Evolutionary conservation across 1,140 invertebrate species (phyloP), one percentile per base, ranked within the genome.

Genomic region (Tetraneura akinire): DNA sequence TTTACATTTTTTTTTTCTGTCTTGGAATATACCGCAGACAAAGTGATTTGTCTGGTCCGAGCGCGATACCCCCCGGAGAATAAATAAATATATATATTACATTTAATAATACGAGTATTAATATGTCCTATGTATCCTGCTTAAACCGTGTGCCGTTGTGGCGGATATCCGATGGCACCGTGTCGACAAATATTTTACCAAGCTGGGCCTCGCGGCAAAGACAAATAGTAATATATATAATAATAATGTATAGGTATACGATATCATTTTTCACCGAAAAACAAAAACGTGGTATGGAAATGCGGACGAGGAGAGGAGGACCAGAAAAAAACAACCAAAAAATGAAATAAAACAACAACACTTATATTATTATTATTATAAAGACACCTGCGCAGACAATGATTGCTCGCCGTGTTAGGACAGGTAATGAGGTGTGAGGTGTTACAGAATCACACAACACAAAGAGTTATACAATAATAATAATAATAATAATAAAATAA

Each of bases 361-460:
- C 70, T 73, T 73, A 45, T 23, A 37, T 37, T 37, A 37, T 37
- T 37, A 37, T 37, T 37, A 57, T 23, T 8, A 68, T 57, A 76
- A 55, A 76, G 51, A 76, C 73, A 76, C 73, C 73, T 76, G 73
- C 73, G 73, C 73, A 42, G 71, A 74, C 71, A 76, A 76, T 76
- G 73, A 76, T 76, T 26, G 73, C 73, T 53, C 73, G 73, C 73
- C 73, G 73, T 55, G 73, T 76, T 76, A 76, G 73, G 73, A 76
- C 73, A 76, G 73, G 73, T 76, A 76, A 76, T 76, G 73, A 76
- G 73, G 73, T 76, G 73, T 76, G 73, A 76, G 73, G 73, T 76
- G 73, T 76, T 76, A 76, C 73, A 76, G 73, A 76, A 76, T 76
- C 73, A 76, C 73, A 76, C 73, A 76, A 57, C 66, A 14, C 60